Conservation (phyloP, 2,888 invertebrate species). For the Himalopsyche japonica region DNA sequence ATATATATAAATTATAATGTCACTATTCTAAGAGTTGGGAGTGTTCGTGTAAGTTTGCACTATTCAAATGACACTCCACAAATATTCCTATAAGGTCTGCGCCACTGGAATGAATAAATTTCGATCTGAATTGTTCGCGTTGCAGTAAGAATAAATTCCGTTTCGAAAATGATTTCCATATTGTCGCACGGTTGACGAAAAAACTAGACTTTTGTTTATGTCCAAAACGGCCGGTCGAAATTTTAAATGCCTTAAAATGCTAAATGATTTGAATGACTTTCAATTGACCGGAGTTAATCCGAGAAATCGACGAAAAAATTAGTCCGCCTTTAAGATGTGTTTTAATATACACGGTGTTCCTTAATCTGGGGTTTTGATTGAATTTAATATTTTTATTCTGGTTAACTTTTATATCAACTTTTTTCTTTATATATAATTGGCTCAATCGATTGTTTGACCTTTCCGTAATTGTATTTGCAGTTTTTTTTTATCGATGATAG, state of each 20-base stretch:
- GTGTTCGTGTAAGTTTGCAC: too few species aligned
- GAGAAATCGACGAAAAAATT: conserved; percentile 12
- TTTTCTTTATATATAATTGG: too few species aligned
- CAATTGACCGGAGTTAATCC: conserved; percentile 12
- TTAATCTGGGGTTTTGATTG: not conserved
- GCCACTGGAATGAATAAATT: not conserved
- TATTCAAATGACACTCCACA: too few species aligned
- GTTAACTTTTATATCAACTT: too few species aligned
- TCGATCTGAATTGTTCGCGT: not conserved
- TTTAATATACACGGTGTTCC: not conserved
- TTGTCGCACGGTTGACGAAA: not conserved
- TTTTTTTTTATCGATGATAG: too few species aligned
- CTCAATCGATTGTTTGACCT: too few species aligned
- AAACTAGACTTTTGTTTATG: not conserved
- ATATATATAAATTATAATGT: too few species aligned
- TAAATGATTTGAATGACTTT: conserved; percentile 11
- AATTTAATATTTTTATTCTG: too few species aligned
- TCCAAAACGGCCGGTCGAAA: not conserved
- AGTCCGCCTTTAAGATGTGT: not conserved
- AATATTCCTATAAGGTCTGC: not conserved
- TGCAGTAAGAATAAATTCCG: not conserved
- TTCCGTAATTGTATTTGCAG: too few species aligned
- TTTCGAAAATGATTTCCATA: not conserved
- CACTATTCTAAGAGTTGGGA: too few species aligned
- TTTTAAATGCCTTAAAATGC: not conserved